A percentile compares a stretch with the other conserved stretches of the same genome.
phyloP scores from a whole-genome alignment of 2,888 invertebrate genomes.

The Epinotia nisella region DNA sequence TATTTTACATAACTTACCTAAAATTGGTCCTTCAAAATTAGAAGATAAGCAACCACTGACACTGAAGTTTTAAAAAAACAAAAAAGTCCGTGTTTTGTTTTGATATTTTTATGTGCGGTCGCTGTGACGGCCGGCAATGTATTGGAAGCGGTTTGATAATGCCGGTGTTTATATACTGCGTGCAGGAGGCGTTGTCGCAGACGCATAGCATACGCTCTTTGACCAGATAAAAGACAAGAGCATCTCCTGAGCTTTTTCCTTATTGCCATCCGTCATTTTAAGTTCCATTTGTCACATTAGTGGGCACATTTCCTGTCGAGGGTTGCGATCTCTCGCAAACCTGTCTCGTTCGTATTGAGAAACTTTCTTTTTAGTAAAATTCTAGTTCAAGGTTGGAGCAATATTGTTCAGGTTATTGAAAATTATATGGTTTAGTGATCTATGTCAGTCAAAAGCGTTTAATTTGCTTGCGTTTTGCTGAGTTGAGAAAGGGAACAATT shows the following conservation, averaged over 20 bases:
- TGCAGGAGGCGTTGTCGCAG: constrained; percentile 61
- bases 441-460: neutral
- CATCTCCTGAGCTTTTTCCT: constrained; percentile 40
- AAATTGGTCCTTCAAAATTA: constrained; percentile 68
- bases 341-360: neutral
- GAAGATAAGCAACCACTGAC: constrained; percentile 69
- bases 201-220: constrained; percentile 60
- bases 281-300: constrained; percentile 33
- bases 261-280: constrained; percentile 38
- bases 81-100: constrained; percentile 50
- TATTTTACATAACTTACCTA: constrained; percentile 68
- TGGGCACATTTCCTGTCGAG: constrained; percentile 20
- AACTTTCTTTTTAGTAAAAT: constrained; percentile 30
- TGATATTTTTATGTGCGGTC: constrained; percentile 69
- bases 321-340: constrained; percentile 3
- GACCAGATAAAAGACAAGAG: constrained; percentile 46
- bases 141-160: constrained; percentile 76
- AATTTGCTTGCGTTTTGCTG: constrained; percentile 16
- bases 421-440: constrained; percentile 5
- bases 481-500: constrained; percentile 34
- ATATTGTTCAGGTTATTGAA: constrained; percentile 12
- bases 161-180: constrained; percentile 74
- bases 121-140: constrained; percentile 77
- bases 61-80: constrained; percentile 62
- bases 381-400: constrained; percentile 20